Conservation (phyloP, 2,888 invertebrate genomes). For the Pantelozetes paolii region DNA sequence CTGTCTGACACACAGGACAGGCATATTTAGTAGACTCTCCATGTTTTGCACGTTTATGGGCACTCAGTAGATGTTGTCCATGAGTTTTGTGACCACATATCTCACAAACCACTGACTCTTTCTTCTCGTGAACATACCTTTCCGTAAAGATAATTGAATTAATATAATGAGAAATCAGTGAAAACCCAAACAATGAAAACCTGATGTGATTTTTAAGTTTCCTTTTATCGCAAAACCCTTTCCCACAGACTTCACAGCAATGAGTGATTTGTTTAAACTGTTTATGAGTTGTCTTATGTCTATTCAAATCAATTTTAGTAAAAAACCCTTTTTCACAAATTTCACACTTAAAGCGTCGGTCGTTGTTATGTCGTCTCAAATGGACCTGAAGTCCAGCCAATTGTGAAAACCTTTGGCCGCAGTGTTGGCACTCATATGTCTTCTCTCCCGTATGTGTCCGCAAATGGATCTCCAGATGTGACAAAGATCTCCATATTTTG, state of each 20-base stretch:
- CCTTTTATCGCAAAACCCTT: background rate
- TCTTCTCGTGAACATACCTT: constrained; percentile 15
- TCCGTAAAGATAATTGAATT: too few species aligned
- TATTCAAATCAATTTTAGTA: constrained; percentile 6
- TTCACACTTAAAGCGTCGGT: background rate
- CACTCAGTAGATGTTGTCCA: background rate
- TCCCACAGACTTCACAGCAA: background rate
- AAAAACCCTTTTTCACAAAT: constrained; percentile 1
- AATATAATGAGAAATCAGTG: too few species aligned
- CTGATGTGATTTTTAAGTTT: background rate
- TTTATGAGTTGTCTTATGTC: background rate
- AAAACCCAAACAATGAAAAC: background rate
- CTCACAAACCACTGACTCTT: constrained; percentile 1
- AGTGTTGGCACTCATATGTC: background rate
- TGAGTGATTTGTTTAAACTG: background rate
- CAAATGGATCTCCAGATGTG: constrained; percentile 18
- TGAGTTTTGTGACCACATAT: constrained; percentile 16
- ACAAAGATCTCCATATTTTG: constrained; percentile 5
- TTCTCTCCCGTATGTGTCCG: constrained; percentile 7
- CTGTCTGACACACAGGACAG: background rate
- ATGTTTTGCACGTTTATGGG: constrained; percentile 1
- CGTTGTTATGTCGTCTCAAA: constrained; percentile 6
- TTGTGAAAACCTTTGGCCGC: background rate
- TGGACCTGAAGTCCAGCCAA: constrained; percentile 10
- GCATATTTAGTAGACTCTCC: constrained; percentile 1